Base-by-base conservation (phyloP, 2,797 vertebrate species). In the Gallirallus australis region DNA sequence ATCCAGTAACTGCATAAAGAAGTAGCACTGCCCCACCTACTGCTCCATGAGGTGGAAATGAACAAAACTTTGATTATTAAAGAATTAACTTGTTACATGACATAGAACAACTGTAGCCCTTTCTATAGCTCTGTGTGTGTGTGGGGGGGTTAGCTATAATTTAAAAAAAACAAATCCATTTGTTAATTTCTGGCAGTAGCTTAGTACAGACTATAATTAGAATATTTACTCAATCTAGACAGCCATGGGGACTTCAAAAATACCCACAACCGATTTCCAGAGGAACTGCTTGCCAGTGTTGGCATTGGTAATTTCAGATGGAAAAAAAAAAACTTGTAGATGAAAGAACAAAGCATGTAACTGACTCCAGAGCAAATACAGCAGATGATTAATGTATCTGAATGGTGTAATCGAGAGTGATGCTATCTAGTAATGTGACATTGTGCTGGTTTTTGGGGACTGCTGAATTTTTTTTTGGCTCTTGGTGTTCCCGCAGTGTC, bases 301-400 rank as follows among this genome's bases (percentile, higher is more conserved):
- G 52, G 65, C 48, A 47, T 20, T 70, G 78, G 37, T 57, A 40
- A 40, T 73, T 80, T 65, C n/a, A 69, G 50, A 33, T 45, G 45
- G 42, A 15, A 48, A 73, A 15, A 15, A 75, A 66, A 86, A 28
- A 12, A 12, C 37, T 88, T 16, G 13, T 2, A 78, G 52, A 59
- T 59, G 30, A 64, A 79, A 76, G 77, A 92, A 54, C 52, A 93
- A 89, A 80, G 48, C 33, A 5, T 82, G 25, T 64, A 45, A 42
- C 71, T 87, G 86, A 80, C 52, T 73, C 47, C 56, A 86, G 57
- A 90, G 57, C n/a, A 82, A 87, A 76, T 35, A 20, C 37, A 65
- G 42, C 4, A 2, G 45, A 25, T 83, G 52, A 89, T 83, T 53
- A 70, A 54, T 81, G 47, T 45, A 37, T 77, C 59, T 42, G 64